Evolutionary conservation across 1,140 invertebrate species (phyloP).

Genomic region (Oedothorax gibbosus): DNA sequence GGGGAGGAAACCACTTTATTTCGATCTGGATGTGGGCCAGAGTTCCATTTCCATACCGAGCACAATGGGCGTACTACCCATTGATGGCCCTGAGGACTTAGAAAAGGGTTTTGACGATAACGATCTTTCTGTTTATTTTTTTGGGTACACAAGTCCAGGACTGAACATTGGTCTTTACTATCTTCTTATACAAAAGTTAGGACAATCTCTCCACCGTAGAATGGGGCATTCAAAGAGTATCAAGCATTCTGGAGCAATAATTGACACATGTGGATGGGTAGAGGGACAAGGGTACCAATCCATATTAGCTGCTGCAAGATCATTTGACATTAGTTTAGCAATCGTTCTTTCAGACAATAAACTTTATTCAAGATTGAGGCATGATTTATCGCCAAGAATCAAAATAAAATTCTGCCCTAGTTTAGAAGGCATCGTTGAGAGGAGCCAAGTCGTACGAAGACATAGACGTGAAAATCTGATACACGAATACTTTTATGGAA

Average conservation of each 20-base stretch:
- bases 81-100: conserved; percentile 89
- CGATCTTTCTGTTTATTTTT: conserved; percentile 93
- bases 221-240: neutral
- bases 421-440: conserved; percentile 82
- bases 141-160: conserved; percentile 86
- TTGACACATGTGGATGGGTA: conserved; percentile 98
- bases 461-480: conserved; percentile 3
- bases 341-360: conserved; percentile 96
- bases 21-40: conserved; percentile 98
- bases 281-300: conserved; percentile 68
- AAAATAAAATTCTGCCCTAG: conserved; percentile 94
- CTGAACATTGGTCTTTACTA: conserved; percentile 85
- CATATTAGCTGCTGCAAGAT: conserved; percentile 82
- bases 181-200: neutral
- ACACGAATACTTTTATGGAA: conserved; percentile 48
- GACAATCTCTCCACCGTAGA: conserved; percentile 2
- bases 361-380: conserved; percentile 90
- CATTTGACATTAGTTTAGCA: conserved; percentile 95
- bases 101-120: conserved; percentile 93
- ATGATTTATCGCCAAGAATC: conserved; percentile 92
- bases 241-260: conserved; percentile 83
- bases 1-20: conserved; percentile 83
- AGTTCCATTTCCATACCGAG: conserved; percentile 92
- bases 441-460: neutral
- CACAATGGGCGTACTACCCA: conserved; percentile 84